Base-by-base conservation (phyloP, 2,888 invertebrate genomes). In the Zeuzera pyrina region DNA sequence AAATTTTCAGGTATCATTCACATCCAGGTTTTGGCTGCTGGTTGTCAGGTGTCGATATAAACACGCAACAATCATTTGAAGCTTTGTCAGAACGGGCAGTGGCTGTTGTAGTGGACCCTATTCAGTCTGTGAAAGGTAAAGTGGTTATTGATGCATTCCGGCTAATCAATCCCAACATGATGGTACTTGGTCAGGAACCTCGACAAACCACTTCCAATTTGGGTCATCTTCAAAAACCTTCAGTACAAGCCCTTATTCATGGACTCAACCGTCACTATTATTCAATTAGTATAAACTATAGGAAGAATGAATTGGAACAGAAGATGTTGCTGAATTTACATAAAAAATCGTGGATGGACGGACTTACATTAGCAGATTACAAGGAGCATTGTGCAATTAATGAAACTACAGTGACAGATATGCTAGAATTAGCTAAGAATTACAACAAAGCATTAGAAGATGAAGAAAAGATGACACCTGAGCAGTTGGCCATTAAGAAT, bases 21-120 rank as follows among this genome's bases (percentile, higher is more conserved):
- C 99, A 99, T 90, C 99, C 99, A 50, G 99, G 99, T 19, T 99
- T 99, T 78, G 99, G 99, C 24, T 99, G 99, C 72, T 99, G 99
- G 99, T 84, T 99, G 40, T 99, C 99, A 7, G 98, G 96, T 25
- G 99, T 99, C 7, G 99, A 99, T 72, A 98, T 99, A 50, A 99
- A 99, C 67, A 99, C 99, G 2, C 99, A 99, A 69, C 98, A 99
- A 73, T 98, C 97, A 35, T 99, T 99, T 73, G 99, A 99, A 76
- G 98, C 98, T 1, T 85, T 99, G 3, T 97, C 97, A 15, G 98
- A 99, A 65, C 86, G 99, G 58, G 98, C 99, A 14, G 99, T 99
- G 0, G 99, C 99, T 40, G 99, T 99, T 24, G 99, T 99, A 2
- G 98, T 99, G 15, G 99, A 99, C 81, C 99, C 99, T 7, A 99